Evolutionary conservation across 1,140 invertebrate genomes (phyloP).

Genomic region (Dendroctonus valens): DNA sequence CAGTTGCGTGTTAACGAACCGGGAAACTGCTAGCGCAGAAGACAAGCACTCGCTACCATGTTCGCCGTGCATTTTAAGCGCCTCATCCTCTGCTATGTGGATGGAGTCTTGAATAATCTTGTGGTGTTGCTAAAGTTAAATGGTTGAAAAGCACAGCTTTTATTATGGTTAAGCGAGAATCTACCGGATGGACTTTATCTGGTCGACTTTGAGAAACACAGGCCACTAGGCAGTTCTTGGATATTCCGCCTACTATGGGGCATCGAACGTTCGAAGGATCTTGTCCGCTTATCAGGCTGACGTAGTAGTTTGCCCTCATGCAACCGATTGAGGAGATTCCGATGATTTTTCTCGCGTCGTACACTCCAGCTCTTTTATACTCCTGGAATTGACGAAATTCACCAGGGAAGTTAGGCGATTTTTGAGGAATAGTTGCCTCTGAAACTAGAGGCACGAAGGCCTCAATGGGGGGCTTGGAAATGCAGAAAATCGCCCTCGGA

Average conservation of each 20-base stretch:
- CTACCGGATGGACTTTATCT: conserved; percentile 35
- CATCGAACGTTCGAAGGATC: conserved; percentile 37
- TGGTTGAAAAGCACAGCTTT: background rate
- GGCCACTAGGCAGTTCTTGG: conserved; percentile 37
- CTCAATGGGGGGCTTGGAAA: conserved; percentile 45
- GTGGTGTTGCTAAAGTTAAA: conserved; percentile 26
- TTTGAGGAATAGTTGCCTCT: conserved; percentile 35
- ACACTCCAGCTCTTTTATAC: conserved; percentile 43
- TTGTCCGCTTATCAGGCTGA: conserved; percentile 30
- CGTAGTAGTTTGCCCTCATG: conserved; percentile 41
- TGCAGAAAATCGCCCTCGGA: conserved; percentile 43
- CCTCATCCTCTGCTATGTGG: conserved; percentile 39
- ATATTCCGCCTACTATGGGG: conserved; percentile 41
- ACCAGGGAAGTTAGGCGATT: no score
- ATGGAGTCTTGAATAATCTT: conserved; percentile 38
- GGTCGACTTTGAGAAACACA: conserved; percentile 41
- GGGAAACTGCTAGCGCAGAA: conserved; percentile 42
- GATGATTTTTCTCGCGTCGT: conserved; percentile 45
- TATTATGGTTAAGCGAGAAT: background rate
- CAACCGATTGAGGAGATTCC: conserved; percentile 41
- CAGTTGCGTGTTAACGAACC: conserved; percentile 43
- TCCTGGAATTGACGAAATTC: conserved; percentile 33
- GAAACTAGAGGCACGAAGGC: conserved; percentile 44
- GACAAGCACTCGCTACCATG: conserved; percentile 35
- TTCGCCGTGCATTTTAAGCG: conserved; percentile 36